phyloP scores from a whole-genome alignment of 2,113 vertebrate species.

The Urocolius indicus region DNA sequence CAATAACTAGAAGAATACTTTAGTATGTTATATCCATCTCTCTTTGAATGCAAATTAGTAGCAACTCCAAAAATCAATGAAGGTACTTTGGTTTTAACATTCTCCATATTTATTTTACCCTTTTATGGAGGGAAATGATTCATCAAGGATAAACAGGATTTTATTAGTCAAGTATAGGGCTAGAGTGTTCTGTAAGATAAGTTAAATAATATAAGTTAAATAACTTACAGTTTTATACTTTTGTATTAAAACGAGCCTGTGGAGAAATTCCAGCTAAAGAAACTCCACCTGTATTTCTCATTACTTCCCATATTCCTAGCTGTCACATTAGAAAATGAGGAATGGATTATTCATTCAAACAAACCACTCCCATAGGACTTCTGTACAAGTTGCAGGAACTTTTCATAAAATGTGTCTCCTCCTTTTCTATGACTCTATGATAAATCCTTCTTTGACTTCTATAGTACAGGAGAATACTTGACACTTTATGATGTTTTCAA shows the following conservation, averaged over 20 bases:
- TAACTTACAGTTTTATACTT: background rate
- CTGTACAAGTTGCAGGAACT: background rate
- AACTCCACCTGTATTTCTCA: background rate
- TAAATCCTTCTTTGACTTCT: background rate
- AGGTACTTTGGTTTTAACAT: background rate
- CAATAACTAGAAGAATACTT: background rate
- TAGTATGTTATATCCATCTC: background rate
- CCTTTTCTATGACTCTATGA: background rate
- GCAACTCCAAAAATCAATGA: background rate
- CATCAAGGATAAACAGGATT: background rate
- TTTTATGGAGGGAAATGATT: background rate
- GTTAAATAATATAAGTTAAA: background rate
- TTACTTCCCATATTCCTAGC: background rate
- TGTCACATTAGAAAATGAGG: background rate
- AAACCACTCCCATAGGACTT: background rate
- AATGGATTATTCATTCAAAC: background rate
- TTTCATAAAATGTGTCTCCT: background rate
- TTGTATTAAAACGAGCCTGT: background rate
- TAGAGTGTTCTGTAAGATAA: background rate
- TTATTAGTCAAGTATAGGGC: background rate
- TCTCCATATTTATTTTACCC: background rate
- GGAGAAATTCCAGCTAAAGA: background rate
- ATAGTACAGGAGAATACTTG: background rate
- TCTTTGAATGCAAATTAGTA: background rate
- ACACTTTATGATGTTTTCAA: background rate